Conservation (phyloP, 1,140 invertebrate genomes). For the Papilio helenus region DNA sequence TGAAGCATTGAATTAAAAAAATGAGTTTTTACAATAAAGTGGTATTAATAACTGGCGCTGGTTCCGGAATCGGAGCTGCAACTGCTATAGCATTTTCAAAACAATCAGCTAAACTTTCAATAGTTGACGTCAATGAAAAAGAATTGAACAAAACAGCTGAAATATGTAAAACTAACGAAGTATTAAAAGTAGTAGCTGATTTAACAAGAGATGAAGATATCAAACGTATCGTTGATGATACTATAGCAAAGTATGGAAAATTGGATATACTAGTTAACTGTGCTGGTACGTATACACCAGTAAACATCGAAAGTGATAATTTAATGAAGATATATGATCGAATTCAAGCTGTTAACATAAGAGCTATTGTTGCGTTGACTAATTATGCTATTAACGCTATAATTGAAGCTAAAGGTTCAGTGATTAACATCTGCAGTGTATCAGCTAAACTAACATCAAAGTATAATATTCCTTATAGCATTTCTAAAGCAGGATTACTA, state of each 20-base stretch:
- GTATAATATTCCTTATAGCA: neutral
- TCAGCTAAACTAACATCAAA: neutral
- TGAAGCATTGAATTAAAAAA: conserved; percentile 1
- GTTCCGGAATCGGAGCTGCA: conserved; percentile 54
- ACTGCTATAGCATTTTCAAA: conserved; percentile 53
- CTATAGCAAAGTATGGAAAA: conserved; percentile 47
- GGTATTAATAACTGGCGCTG: conserved; percentile 55
- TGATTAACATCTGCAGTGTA: neutral
- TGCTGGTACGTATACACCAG: conserved; percentile 42
- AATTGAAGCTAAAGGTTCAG: conserved; percentile 39
- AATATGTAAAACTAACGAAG: conserved; percentile 50
- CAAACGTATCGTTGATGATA: conserved; percentile 42
- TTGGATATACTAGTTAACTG: conserved; percentile 53
- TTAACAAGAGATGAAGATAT: conserved; percentile 47
- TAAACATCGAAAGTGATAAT: conserved; percentile 40
- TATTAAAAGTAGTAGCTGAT: conserved; percentile 46
- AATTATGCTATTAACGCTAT: conserved; percentile 41
- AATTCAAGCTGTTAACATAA: conserved; percentile 48
- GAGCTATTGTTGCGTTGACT: conserved; percentile 44
- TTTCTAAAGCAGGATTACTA: conserved; percentile 10
- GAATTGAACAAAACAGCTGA: conserved; percentile 45
- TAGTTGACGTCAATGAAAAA: conserved; percentile 48
- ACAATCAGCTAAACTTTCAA: conserved; percentile 49
- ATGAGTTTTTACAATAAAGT: conserved; percentile 60
- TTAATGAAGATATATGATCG: conserved; percentile 48